Evolutionary conservation across 1,140 invertebrate species (phyloP).

Genomic region (Solen grandis): DNA sequence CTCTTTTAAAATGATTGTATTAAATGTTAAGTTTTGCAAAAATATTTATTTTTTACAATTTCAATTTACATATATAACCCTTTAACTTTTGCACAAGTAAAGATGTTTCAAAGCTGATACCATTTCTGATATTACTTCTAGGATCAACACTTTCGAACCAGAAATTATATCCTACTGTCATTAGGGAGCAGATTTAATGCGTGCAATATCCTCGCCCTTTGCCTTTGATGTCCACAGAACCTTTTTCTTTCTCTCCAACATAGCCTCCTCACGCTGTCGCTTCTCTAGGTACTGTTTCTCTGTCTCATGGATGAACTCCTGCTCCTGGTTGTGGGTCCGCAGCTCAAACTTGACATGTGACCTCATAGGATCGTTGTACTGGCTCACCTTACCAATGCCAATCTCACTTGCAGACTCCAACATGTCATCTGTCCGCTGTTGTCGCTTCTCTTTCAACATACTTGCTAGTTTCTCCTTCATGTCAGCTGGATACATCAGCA

Average conservation of each 20-base stretch:
- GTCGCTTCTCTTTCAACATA: slow-evolving; percentile 66
- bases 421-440: slow-evolving; percentile 57
- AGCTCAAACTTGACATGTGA: slow-evolving; percentile 76
- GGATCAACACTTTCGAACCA: too few relatives aligned
- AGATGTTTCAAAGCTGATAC: too few relatives aligned
- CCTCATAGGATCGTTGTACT: slow-evolving; percentile 75
- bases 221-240: slow-evolving; percentile 73
- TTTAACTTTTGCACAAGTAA: too few relatives aligned
- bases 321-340: slow-evolving; percentile 74
- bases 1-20: too few relatives aligned
- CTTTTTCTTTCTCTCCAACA: slow-evolving; percentile 69
- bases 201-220: slow-evolving; percentile 37
- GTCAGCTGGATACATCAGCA: slow-evolving; percentile 77
- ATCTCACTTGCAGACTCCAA: slow-evolving; percentile 63
- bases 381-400: slow-evolving; percentile 71
- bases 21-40: too few relatives aligned
- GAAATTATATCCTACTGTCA: too few relatives aligned
- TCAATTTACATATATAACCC: too few relatives aligned
- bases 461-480: slow-evolving; percentile 71
- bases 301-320: slow-evolving; percentile 69
- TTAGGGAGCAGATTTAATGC: slow-evolving; percentile 33
- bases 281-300: slow-evolving; percentile 61
- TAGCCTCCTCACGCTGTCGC: slow-evolving; percentile 60
- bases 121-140: too few relatives aligned
- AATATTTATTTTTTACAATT: too few relatives aligned